These are phyloP conservation scores for Urocyon cinereoargenteus DNA, from an alignment of 2,797 vertebrate species.

Conservation along the genomic window DNA sequence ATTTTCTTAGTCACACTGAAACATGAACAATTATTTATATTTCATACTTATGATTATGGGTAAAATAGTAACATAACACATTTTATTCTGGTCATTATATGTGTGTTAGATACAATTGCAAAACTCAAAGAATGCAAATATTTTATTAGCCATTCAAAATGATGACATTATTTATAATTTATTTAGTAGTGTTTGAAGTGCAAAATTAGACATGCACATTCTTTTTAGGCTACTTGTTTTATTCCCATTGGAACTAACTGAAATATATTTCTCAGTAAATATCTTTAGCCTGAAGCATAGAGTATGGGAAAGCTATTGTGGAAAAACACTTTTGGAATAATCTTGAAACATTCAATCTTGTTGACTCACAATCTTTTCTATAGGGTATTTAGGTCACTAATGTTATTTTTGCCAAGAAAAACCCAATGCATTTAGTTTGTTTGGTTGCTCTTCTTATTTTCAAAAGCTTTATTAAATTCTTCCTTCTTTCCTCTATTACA, in stretches of 20 bases:
- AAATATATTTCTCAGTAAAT: constrained; percentile 41
- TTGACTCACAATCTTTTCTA: not conserved
- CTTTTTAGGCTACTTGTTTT: constrained; percentile 48
- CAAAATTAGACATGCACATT: not conserved
- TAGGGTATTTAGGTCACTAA: not conserved
- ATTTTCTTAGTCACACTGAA: constrained; percentile 3
- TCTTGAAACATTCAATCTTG: not conserved
- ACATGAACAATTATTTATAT: not conserved
- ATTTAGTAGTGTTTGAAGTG: not conserved
- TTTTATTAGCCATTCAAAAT: constrained; percentile 53
- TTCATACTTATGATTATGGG: not conserved
- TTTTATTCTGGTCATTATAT: constrained; percentile 35
- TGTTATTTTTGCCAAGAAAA: constrained; percentile 39
- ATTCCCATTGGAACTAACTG: constrained; percentile 13
- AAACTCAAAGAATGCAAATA: constrained; percentile 17
- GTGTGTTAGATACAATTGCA: constrained; percentile 32
- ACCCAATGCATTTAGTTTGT: not conserved
- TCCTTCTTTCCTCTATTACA: not conserved
- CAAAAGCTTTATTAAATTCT: not conserved
- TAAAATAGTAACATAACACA: not conserved
- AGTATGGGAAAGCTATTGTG: not conserved
- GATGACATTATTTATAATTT: constrained; percentile 6
- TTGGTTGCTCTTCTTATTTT: not conserved
- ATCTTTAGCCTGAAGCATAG: not conserved
- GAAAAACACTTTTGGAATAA: not conserved